A percentile compares a stretch with the other conserved stretches of the same genome.
These are phyloP conservation scores for Trichechus manatus DNA, from an alignment of 2,113 vertebrate genomes.

Conservation along the genomic window DNA sequence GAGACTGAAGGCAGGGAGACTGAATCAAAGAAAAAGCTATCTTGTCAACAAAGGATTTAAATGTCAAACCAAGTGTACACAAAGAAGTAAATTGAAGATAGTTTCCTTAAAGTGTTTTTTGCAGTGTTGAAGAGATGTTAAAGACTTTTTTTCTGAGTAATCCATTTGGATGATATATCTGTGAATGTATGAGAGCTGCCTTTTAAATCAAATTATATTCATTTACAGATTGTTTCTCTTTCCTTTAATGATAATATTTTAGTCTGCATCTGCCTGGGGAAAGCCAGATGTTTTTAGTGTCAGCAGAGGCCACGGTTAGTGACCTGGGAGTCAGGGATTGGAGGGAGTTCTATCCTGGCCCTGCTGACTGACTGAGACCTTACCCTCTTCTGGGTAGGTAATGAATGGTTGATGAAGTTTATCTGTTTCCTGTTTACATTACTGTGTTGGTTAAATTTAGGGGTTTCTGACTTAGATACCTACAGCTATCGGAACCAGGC, in stretches of 20 bases:
- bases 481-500: not conserved
- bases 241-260: not conserved
- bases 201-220: constrained; percentile 7
- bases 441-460: not conserved
- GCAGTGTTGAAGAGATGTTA: not conserved
- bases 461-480: not conserved
- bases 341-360: not conserved
- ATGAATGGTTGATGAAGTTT: not conserved
- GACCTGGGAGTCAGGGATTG: not conserved
- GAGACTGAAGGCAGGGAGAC: not conserved
- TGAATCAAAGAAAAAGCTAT: not conserved
- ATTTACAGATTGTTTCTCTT: not conserved
- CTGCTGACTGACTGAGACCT: not conserved
- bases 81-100: not conserved
- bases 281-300: not conserved
- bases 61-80: not conserved
- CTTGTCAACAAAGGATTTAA: not conserved
- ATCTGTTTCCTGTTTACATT: not conserved
- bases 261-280: not conserved
- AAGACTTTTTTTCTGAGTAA: not conserved
- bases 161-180: not conserved
- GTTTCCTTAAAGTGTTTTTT: not conserved
- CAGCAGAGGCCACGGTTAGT: not conserved
- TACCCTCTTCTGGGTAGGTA: not conserved
- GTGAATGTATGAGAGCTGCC: not conserved